Base-by-base conservation (phyloP, 2,888 invertebrate species). In the Ypsolopha sequella region DNA sequence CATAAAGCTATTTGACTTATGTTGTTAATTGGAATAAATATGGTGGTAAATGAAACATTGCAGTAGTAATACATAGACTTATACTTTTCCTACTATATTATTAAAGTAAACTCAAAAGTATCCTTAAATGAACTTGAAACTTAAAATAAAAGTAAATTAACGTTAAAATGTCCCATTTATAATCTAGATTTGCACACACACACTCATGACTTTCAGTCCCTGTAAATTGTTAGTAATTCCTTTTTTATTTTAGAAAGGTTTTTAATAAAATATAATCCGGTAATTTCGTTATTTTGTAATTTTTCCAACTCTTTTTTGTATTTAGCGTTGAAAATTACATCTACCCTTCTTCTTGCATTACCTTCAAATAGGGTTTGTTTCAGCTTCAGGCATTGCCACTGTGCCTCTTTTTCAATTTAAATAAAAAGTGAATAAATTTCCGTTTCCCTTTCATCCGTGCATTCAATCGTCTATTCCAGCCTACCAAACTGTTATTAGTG, bases 301-400 rank as follows among this genome's bases (percentile, higher is more conserved):
- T 45, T 45, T 33, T 45, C 33, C 2, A 45, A 33, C 8, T 45
- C 44, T 24, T 45, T 45, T 33, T 45, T 11, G 45, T 45, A 9
- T 45, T 34, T 34, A n/a, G 49, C 41, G 35, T 50, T 50, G 34
- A 50, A 50, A 50, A 50, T 24, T 34, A 50, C 41, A 41, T 50
- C 41, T 34, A 50, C 35, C 41, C 35, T 50, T 50, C 41, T 41
- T 50, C 50, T 50, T 41, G 41, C 35, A 35, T 50, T 50, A 33
- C 43, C 50, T 50, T 50, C 50, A 50, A 50, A 43, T 33, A 50
- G 41, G 34, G 33, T 41, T 45, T 44, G 51, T 51, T 36, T 51
- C 45, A 51, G 36, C 38, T 51, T 51, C 9, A 51, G 44, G 33
- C 36, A 13, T 51, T 51, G 51, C 51, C 51, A 50, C 11, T 41